A percentile compares a stretch with the other conserved stretches of the same genome.
Conservation (phyloP, 2,888 invertebrate species). For the Tenodera sinensis region DNA sequence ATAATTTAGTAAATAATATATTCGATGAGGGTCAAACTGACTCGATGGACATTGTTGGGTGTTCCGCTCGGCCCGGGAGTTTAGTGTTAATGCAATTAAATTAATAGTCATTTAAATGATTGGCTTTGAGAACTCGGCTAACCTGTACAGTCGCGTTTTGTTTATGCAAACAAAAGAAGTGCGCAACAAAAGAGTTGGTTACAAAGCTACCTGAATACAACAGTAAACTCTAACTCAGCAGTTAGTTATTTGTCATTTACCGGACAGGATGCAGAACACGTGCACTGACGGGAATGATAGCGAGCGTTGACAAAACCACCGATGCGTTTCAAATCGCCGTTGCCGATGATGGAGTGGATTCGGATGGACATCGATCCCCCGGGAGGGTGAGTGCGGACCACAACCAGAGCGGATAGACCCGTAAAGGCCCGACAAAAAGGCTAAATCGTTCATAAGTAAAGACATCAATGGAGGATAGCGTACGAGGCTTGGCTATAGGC, state of each 20-base stretch:
- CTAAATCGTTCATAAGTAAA: not conserved
- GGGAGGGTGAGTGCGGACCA: not conserved
- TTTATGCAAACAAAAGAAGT: too few relatives aligned
- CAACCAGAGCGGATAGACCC: not conserved
- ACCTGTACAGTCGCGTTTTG: too few relatives aligned
- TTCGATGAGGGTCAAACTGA: too few relatives aligned
- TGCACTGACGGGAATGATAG: not conserved
- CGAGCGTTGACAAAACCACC: not conserved
- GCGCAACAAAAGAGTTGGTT: not conserved
- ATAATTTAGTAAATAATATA: too few relatives aligned
- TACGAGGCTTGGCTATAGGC: too few relatives aligned
- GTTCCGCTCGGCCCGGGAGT: too few relatives aligned
- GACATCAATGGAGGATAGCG: not conserved
- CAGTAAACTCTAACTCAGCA: not conserved
- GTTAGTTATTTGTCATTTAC: not conserved
- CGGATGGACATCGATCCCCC: not conserved
- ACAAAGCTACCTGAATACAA: not conserved
- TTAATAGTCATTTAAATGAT: too few relatives aligned
- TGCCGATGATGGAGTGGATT: not conserved
- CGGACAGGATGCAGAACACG: not conserved
- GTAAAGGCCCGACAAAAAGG: not conserved
- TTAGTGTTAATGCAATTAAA: too few relatives aligned
- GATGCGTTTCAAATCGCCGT: slow-evolving; percentile 1
- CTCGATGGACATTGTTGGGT: too few relatives aligned
- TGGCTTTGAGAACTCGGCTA: too few relatives aligned